Evolutionary conservation across 2,888 invertebrate species (phyloP).

Genomic region (Agrochola lychnidis): DNA sequence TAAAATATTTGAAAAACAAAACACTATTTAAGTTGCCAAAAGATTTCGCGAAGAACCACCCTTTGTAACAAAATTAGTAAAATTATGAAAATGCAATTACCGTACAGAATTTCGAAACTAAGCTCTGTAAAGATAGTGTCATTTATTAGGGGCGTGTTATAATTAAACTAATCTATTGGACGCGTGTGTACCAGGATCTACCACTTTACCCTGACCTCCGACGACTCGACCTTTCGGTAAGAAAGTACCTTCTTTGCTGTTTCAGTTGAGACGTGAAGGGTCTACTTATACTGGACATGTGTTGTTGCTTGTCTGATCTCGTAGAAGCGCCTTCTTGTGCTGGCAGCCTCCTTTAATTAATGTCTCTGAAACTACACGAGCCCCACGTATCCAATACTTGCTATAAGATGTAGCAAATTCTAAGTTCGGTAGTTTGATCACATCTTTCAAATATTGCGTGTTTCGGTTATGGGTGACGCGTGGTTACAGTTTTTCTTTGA

Average conservation of each 20-base stretch:
- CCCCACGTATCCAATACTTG: constrained; percentile 79
- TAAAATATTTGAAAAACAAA: background rate
- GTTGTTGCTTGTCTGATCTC: constrained; percentile 81
- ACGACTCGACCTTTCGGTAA: constrained; percentile 55
- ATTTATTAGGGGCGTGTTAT: constrained; percentile 79
- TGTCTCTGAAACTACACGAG: constrained; percentile 82
- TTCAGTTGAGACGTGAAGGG: constrained; percentile 63
- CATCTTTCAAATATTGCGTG: constrained; percentile 61
- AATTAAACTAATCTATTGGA: constrained; percentile 85
- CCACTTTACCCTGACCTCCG: constrained; percentile 72
- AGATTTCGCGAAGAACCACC: background rate
- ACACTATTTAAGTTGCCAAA: constrained; percentile 4
- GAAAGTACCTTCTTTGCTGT: constrained; percentile 60
- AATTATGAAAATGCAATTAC: constrained; percentile 53
- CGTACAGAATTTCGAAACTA: constrained; percentile 60
- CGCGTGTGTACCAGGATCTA: constrained; percentile 73
- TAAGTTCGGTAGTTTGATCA: constrained; percentile 76
- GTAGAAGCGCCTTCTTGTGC: constrained; percentile 85
- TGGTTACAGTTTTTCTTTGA: constrained; percentile 44
- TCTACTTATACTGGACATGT: constrained; percentile 78
- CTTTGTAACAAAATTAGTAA: constrained; percentile 17
- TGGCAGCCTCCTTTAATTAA: constrained; percentile 89
- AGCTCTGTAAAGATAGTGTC: constrained; percentile 72
- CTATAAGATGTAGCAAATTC: constrained; percentile 78
- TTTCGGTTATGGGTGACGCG: constrained; percentile 34